These are phyloP conservation scores for Oxygymnocypris stewartii DNA, from an alignment of 2,113 vertebrate species.

Conservation along the genomic window DNA sequence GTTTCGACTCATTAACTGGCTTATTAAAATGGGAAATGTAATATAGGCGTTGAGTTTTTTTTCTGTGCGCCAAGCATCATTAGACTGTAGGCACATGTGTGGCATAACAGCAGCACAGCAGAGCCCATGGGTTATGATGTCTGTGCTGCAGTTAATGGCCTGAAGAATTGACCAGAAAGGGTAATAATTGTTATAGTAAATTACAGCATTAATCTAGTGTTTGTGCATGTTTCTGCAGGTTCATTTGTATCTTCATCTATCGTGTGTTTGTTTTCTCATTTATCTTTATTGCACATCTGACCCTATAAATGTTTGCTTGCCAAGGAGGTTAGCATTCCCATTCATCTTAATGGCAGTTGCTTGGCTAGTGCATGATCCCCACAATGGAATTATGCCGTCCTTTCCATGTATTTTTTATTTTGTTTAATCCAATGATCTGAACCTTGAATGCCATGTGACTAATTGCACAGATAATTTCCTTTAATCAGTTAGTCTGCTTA, in stretches of 20 bases:
- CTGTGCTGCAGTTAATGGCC: slow-evolving; percentile 29
- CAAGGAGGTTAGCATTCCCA: not conserved
- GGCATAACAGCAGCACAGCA: not conserved
- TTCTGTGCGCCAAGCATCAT: slow-evolving; percentile 32
- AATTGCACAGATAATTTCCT: not conserved
- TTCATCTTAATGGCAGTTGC: slow-evolving; percentile 5
- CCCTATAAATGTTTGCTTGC: not conserved
- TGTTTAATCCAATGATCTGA: not conserved
- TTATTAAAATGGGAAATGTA: slow-evolving; percentile 61
- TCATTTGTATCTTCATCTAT: not conserved
- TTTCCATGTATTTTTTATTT: not conserved
- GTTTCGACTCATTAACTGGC: slow-evolving; percentile 70
- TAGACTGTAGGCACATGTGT: slow-evolving; percentile 33
- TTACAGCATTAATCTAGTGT: slow-evolving; percentile 18
- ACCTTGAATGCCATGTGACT: not conserved
- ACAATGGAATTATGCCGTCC: not conserved
- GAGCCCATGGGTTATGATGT: slow-evolving; percentile 1
- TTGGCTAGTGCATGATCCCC: not conserved
- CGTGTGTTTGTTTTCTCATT: not conserved
- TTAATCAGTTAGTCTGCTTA: not conserved
- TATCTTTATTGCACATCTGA: not conserved
- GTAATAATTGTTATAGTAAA: slow-evolving; percentile 26
- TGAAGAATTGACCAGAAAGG: slow-evolving; percentile 35
- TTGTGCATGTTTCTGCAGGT: not conserved
- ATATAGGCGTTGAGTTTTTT: slow-evolving; percentile 18